Evolutionary conservation across 2,797 vertebrate genomes (phyloP).

Genomic region (Delichon dasypus): DNA sequence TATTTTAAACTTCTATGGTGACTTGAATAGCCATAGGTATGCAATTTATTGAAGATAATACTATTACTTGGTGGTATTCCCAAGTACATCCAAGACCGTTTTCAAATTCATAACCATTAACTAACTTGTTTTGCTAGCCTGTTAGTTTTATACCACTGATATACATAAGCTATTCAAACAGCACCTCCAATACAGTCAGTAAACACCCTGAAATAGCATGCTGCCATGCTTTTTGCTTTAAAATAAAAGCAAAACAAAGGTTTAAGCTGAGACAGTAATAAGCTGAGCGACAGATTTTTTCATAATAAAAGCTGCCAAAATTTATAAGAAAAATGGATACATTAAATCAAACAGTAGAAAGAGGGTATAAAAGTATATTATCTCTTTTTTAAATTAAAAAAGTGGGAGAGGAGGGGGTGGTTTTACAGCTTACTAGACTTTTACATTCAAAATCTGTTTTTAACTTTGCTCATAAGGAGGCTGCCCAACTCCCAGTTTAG

Average conservation of each 20-base stretch:
- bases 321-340: not conserved
- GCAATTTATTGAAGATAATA: not conserved
- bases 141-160: not conserved
- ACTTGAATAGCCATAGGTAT: not conserved
- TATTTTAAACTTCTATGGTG: not conserved
- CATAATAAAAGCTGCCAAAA: not conserved
- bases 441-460: not conserved
- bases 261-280: not conserved
- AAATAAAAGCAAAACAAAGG: not conserved
- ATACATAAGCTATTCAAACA: not conserved
- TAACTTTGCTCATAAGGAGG: not conserved
- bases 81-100: not conserved
- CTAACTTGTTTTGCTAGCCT: not conserved
- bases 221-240: not conserved
- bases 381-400: not conserved
- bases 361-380: not conserved
- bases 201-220: not conserved
- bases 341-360: not conserved
- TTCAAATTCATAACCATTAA: not conserved
- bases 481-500: not conserved
- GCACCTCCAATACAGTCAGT: not conserved
- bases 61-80: not conserved
- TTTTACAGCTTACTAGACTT: not conserved
- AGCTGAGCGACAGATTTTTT: not conserved
- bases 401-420: not conserved